A percentile compares a stretch with the other conserved stretches of the same genome.
Evolutionary conservation across 2,113 vertebrate genomes (phyloP).

Genomic region (Onychostoma macrolepis): DNA sequence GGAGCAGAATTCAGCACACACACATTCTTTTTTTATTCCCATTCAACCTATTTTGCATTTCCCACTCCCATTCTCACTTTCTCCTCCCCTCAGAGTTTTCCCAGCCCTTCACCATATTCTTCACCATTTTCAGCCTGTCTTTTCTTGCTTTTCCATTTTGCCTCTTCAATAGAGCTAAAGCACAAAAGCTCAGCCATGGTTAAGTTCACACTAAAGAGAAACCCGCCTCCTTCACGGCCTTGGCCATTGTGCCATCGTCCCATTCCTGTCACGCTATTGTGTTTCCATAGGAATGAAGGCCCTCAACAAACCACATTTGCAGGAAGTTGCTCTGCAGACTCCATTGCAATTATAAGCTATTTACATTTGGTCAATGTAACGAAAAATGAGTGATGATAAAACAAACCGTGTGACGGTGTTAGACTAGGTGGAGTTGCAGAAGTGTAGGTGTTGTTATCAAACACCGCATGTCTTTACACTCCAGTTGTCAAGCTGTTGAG

Average conservation of each 20-base stretch:
- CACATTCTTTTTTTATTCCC: background rate
- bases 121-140: background rate
- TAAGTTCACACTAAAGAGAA: conserved; percentile 43
- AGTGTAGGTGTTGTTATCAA: background rate
- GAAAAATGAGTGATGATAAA: background rate
- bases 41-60: conserved; percentile 1
- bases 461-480: background rate
- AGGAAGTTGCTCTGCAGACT: background rate
- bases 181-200: conserved; percentile 29
- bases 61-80: background rate
- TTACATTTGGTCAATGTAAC: background rate
- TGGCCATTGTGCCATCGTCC: background rate
- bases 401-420: too few relatives aligned
- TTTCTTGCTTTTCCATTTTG: background rate
- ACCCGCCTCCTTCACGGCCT: conserved; percentile 6
- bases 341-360: background rate
- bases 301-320: background rate
- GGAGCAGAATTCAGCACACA: background rate
- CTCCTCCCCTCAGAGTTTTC: conserved; percentile 1
- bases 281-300: conserved; percentile 45
- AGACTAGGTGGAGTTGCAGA: too few relatives aligned
- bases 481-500: background rate
- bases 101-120: background rate
- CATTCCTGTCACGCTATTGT: conserved; percentile 29
- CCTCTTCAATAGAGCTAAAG: too few relatives aligned